phyloP scores from a whole-genome alignment of 2,113 vertebrate genomes.

The Seriola rivoliana region DNA sequence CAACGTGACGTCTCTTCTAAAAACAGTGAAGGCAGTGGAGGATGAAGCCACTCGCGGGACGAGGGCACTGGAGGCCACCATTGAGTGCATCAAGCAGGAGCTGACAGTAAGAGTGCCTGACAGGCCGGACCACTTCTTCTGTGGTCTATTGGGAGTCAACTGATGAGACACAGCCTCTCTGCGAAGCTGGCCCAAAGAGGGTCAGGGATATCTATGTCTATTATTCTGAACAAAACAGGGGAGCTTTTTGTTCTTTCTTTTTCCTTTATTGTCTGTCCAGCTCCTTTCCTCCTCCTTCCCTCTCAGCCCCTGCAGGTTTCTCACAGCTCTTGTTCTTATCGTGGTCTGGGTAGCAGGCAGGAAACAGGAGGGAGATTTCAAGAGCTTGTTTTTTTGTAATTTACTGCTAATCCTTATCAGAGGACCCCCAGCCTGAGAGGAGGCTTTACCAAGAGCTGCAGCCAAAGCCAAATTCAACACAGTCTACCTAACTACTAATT shows the following conservation, averaged over 20 bases:
- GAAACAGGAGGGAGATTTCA: constrained; percentile 46
- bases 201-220: constrained; percentile 58
- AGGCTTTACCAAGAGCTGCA: constrained; percentile 33
- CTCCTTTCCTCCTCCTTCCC: constrained; percentile 22
- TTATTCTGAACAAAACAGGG: constrained; percentile 55
- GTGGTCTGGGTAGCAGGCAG: constrained; percentile 29
- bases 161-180: constrained; percentile 43
- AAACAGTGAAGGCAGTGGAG: constrained; percentile 99
- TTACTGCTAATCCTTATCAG: constrained; percentile 62
- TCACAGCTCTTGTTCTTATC: constrained; percentile 69
- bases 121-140: constrained; percentile 37
- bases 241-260: constrained; percentile 48
- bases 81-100: constrained; percentile 98
- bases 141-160: constrained; percentile 21
- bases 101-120: constrained; percentile 88
- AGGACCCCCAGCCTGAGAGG: constrained; percentile 22
- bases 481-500: constrained; percentile 27
- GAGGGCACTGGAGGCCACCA: constrained; percentile 96
- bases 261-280: constrained; percentile 48
- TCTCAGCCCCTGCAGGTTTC: constrained; percentile 57
- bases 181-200: constrained; percentile 33
- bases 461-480: constrained; percentile 36
- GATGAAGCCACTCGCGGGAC: constrained; percentile 98
- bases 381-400: constrained; percentile 60
- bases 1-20: constrained; percentile 97